A percentile compares a stretch with the other conserved stretches of the same genome.
These are phyloP conservation scores for Noctua janthe DNA, from an alignment of 2,888 invertebrate species.

Conservation along the genomic window DNA sequence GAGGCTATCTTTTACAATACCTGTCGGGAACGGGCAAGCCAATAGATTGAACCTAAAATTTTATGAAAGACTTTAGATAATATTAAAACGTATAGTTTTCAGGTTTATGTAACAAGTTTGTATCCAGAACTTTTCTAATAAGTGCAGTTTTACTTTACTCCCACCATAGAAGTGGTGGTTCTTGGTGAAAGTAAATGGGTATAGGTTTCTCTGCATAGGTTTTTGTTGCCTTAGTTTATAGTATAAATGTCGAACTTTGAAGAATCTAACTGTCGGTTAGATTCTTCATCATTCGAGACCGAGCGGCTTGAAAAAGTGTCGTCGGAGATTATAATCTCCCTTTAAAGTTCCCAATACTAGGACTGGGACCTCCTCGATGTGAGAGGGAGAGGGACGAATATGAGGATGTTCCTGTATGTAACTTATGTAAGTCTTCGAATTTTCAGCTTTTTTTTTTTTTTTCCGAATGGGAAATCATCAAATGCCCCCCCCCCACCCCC, in stretches of 20 bases:
- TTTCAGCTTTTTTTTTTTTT: no score
- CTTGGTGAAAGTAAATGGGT: not conserved
- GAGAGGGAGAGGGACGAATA: not conserved
- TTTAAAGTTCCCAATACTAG: not conserved
- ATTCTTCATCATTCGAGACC: not conserved
- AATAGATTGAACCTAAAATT: not conserved
- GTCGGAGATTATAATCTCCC: not conserved
- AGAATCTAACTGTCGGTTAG: no score
- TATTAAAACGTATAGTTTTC: not conserved
- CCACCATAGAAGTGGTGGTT: not conserved
- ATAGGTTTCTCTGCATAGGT: not conserved
- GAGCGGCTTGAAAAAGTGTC: not conserved
- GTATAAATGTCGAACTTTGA: not conserved
- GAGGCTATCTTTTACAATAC: conserved; percentile 12
- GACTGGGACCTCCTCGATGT: not conserved
- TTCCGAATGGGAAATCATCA: no score
- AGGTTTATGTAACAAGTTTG: not conserved
- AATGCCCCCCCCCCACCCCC: no score
- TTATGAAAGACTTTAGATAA: conserved; percentile 9
- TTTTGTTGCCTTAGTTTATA: not conserved
- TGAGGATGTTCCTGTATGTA: not conserved
- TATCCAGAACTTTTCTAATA: conserved; percentile 3
- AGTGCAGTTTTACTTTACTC: not conserved
- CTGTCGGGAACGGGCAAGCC: not conserved
- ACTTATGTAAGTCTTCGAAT: not conserved